phyloP scores from a whole-genome alignment of 2,888 invertebrate genomes.

The Phaedon cochleariae region DNA sequence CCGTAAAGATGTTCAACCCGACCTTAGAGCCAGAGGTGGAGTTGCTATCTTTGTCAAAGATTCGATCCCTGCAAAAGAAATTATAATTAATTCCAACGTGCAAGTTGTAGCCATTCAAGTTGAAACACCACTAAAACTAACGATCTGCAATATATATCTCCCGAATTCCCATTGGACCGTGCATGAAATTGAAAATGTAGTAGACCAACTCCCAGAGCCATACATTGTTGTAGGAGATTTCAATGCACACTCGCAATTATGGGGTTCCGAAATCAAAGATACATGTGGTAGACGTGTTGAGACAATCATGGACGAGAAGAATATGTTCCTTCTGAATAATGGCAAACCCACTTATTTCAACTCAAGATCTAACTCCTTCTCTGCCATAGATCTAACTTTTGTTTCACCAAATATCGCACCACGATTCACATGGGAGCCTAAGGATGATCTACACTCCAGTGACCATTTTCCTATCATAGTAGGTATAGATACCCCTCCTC shows the following conservation, averaged over 20 bases:
- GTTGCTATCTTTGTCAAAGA: slow-evolving; percentile 6
- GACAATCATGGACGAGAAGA: too few species aligned
- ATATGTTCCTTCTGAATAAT: too few species aligned
- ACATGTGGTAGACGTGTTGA: too few species aligned
- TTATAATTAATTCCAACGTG: not conserved
- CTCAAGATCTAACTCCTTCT: not conserved
- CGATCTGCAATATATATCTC: not conserved
- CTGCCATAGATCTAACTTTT: slow-evolving; percentile 4
- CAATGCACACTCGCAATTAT: too few species aligned
- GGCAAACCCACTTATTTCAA: slow-evolving; percentile 7
- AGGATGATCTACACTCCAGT: not conserved
- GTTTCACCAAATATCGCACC: not conserved
- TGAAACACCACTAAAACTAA: not conserved
- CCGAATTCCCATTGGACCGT: too few species aligned
- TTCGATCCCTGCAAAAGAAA: not conserved
- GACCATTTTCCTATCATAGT: not conserved
- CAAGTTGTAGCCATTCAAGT: slow-evolving; percentile 5
- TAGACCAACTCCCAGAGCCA: not conserved
- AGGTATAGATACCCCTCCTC: not conserved
- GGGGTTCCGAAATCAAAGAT: too few species aligned
- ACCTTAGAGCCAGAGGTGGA: not conserved
- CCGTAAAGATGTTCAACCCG: not conserved
- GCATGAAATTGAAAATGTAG: too few species aligned
- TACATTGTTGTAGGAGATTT: too few species aligned
- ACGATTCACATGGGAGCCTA: not conserved